Evolutionary conservation across 2,888 invertebrate species (phyloP), one percentile per base, ranked within the genome.

Genomic region (Octonoba sinensis): DNA sequence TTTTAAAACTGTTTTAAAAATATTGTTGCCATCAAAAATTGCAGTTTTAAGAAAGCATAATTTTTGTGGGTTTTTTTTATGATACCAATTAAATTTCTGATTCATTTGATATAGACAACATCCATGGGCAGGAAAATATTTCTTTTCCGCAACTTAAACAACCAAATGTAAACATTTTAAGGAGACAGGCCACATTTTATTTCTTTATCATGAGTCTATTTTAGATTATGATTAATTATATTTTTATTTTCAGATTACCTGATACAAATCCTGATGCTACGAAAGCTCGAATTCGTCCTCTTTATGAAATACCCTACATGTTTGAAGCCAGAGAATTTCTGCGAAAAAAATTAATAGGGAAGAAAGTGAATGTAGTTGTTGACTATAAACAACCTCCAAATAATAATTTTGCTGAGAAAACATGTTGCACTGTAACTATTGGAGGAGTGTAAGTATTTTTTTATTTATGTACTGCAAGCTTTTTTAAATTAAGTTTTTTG

Each of bases 301-400:
- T 99, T 0, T 99, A 99, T 88, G 99, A 99, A 88, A 95, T 99
- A 87, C 99, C 99, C 1, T 97, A 95, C 92, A 96, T 99, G 96
- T 98, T 94, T 88, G 99, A 99, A 89, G 97, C 98, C 0, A 92
- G 99, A 71, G 99, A 99, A 90, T 99, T 95, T 88, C 91, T 99
- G 51, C 92, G 99, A 59, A 98, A 97, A 88, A 96, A 97, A 88
- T 91, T 99, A 16, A 93, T 99, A 87, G 96, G 97, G 67, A 99
- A 99, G 89, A 95, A 94, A 89, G 96, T 98, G 0, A 94, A 93
- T 86, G 95, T 98, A 12, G 92, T 92, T 24, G 93, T 99, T 36
- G 99, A 99, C 89, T 99, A 99, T 88, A 94, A 97, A 83, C 99
- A 99, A 88, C 97, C 97, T 1, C 94, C 96, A 1, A 93, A 95